These are phyloP conservation scores for Diadromus collaris DNA, from an alignment of 2,888 invertebrate species.

Conservation along the genomic window DNA sequence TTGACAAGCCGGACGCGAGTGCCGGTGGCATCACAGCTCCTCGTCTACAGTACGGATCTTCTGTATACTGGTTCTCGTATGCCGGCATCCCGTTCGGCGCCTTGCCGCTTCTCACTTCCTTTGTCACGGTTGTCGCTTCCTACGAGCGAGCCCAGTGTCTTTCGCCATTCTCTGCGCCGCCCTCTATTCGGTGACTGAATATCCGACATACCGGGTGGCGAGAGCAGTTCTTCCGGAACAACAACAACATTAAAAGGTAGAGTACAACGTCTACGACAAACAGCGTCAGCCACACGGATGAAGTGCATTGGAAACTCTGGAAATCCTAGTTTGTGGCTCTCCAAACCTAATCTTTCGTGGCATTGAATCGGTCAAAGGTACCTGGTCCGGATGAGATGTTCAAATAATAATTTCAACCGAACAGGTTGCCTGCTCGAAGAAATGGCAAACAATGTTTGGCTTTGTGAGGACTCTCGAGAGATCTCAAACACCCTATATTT, in stretches of 20 bases:
- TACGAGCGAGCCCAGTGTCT: slow-evolving; percentile 16
- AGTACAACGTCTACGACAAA: neutral
- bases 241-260: neutral
- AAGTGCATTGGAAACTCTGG: neutral
- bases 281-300: neutral
- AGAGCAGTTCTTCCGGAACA: too few relatives aligned
- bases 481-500: neutral
- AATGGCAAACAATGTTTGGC: neutral
- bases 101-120: slow-evolving; percentile 14
- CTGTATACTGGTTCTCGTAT: slow-evolving; percentile 21
- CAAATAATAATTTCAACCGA: neutral
- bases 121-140: slow-evolving; percentile 33
- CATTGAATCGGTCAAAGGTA: neutral
- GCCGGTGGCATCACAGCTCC: slow-evolving; percentile 48
- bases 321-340: neutral
- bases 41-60: slow-evolving; percentile 27
- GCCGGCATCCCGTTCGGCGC: slow-evolving; percentile 3
- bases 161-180: slow-evolving; percentile 18
- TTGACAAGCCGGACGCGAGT: slow-evolving; percentile 54
- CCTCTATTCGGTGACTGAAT: slow-evolving; percentile 2
- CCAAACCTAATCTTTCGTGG: neutral
- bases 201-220: neutral
- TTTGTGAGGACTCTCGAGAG: neutral
- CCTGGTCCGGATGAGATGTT: neutral
- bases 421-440: neutral